Conservation (phyloP, 2,113 vertebrate species). For the Anarhynchus alexandrinus region DNA sequence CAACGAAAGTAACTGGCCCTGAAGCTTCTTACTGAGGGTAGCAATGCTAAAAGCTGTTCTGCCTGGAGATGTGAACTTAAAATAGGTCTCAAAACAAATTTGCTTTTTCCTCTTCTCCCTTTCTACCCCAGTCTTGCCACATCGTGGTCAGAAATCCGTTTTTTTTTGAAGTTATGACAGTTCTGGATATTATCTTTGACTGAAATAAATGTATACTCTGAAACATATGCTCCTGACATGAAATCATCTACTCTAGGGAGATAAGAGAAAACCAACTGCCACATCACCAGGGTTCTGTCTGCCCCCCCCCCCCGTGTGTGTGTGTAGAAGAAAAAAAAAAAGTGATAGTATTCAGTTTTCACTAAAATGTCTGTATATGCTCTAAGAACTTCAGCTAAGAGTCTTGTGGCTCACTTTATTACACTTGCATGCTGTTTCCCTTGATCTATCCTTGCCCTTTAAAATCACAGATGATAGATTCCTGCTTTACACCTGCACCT, state of each 20-base stretch:
- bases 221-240: neutral
- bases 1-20: neutral
- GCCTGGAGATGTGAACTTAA: neutral
- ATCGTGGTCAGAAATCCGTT: neutral
- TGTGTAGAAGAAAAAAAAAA: neutral
- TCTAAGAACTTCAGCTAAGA: neutral
- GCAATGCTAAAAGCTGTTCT: slow-evolving; percentile 8
- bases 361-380: neutral
- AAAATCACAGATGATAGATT: neutral
- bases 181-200: neutral
- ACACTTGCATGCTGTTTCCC: neutral
- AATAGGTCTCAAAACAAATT: neutral
- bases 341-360: neutral
- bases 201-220: neutral
- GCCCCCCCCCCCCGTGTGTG: neutral
- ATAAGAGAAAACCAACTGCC: neutral
- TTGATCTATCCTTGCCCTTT: neutral
- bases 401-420: rapidly evolving
- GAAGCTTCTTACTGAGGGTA: neutral
- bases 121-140: neutral
- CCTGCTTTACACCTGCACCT: neutral
- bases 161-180: neutral
- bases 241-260: neutral
- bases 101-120: neutral
- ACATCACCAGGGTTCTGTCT: neutral